Percentiles rank a stretch among this genome's conserved stretches.
Conservation (phyloP, 2,888 invertebrate species). For the Ypsolopha scabrella region DNA sequence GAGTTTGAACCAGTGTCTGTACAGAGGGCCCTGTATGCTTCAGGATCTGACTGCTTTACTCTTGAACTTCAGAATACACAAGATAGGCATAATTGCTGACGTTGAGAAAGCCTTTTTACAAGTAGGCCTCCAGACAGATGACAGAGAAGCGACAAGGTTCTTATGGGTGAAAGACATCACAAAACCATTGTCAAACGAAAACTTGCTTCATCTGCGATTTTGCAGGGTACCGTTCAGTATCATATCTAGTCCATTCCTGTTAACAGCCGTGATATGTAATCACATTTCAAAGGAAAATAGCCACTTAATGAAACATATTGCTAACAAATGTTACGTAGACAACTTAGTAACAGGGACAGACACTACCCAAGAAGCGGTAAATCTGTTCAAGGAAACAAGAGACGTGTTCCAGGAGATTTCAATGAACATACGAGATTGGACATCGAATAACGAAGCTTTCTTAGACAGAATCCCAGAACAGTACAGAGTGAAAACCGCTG, state of each 20-base stretch:
- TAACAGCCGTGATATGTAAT: too few species aligned
- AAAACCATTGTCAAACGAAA: background rate
- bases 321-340: constrained; percentile 10
- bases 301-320: constrained; percentile 1
- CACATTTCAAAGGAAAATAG: background rate
- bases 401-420: constrained; percentile 4
- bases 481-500: background rate
- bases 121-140: constrained; percentile 1
- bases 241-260: constrained; percentile 2
- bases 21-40: constrained; percentile 2
- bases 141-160: constrained; percentile 3
- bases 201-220: constrained; percentile 2
- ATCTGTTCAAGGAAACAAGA: constrained; percentile 1
- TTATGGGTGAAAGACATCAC: constrained; percentile 4
- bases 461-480: constrained; percentile 4
- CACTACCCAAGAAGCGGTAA: background rate
- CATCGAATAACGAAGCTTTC: constrained; percentile 7
- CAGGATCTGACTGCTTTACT: constrained; percentile 2
- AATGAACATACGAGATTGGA: constrained; percentile 11
- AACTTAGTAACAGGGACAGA: too few species aligned
- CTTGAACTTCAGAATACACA: background rate
- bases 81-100: constrained; percentile 1
- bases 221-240: constrained; percentile 4
- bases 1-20: constrained; percentile 6
- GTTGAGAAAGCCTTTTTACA: too few species aligned